These are phyloP conservation scores for Brachirus orientalis DNA, from an alignment of 2,113 vertebrate species.

Conservation along the genomic window DNA sequence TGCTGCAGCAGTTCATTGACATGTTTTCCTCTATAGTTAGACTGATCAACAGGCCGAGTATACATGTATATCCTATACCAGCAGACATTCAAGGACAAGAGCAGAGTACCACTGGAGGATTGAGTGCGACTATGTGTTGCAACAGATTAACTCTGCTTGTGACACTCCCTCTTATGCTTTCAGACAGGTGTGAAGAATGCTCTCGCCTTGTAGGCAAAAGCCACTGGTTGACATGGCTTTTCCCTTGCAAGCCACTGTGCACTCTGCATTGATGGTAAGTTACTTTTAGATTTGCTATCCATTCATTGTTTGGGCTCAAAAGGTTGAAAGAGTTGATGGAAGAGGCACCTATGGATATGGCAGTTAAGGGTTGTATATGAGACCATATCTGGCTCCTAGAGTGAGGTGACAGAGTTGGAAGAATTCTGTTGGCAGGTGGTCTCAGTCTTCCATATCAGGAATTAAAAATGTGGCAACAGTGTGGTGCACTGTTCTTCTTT, in stretches of 20 bases:
- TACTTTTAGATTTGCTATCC: slow-evolving; percentile 62
- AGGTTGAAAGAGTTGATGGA: slow-evolving; percentile 51
- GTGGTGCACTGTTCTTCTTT: slow-evolving; percentile 26
- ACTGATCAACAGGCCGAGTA: slow-evolving; percentile 64
- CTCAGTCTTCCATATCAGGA: slow-evolving; percentile 22
- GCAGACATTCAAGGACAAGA: slow-evolving; percentile 78
- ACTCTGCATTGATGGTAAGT: slow-evolving; percentile 44
- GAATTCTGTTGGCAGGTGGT: slow-evolving; percentile 29
- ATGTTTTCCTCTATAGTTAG: slow-evolving; percentile 65
- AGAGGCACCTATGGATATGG: slow-evolving; percentile 6
- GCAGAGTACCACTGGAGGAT: slow-evolving; percentile 68
- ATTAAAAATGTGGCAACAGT: slow-evolving; percentile 44
- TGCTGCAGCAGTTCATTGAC: slow-evolving; percentile 51
- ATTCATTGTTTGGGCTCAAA: slow-evolving; percentile 62
- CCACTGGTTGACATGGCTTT: slow-evolving; percentile 68
- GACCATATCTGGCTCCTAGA: slow-evolving; percentile 15
- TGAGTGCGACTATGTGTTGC: slow-evolving; percentile 81
- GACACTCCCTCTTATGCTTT: slow-evolving; percentile 79
- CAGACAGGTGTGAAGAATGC: slow-evolving; percentile 83
- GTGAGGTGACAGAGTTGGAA: slow-evolving; percentile 32
- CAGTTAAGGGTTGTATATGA: slow-evolving; percentile 34
- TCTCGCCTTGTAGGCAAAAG: slow-evolving; percentile 72
- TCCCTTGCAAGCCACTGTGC: slow-evolving; percentile 32
- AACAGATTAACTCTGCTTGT: slow-evolving; percentile 80
- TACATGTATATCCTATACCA: slow-evolving; percentile 68